These are phyloP conservation scores for Platichthys flesus DNA, from an alignment of 2,113 vertebrate species.

Conservation along the genomic window DNA sequence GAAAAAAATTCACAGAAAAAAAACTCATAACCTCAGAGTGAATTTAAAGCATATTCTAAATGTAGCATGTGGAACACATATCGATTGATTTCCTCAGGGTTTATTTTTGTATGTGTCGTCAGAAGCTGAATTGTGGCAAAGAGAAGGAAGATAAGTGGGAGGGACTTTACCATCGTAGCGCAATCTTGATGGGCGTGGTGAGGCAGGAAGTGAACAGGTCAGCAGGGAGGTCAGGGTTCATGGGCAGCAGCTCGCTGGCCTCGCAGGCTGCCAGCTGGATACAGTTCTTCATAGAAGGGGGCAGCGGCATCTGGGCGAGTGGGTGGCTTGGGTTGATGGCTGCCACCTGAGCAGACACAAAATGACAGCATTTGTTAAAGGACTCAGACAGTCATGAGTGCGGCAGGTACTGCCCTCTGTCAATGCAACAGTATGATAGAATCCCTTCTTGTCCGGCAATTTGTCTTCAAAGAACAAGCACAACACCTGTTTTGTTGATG, in stretches of 20 bases:
- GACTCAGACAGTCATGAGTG: not conserved
- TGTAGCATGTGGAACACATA: not conserved
- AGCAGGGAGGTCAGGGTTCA: conserved; percentile 96
- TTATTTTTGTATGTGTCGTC: not conserved
- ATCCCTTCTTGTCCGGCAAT: too few species aligned
- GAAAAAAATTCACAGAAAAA: not conserved
- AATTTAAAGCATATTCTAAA: not conserved
- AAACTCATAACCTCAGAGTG: not conserved
- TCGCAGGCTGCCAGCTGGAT: conserved; percentile 98
- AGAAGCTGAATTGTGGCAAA: not conserved
- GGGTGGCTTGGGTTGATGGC: conserved; percentile 98
- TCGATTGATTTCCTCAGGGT: not conserved
- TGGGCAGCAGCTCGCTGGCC: conserved; percentile 93
- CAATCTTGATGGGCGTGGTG: conserved; percentile 98
- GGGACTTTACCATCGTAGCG: conserved; percentile 92
- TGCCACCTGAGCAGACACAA: conserved; percentile 85
- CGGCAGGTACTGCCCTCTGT: too few species aligned
- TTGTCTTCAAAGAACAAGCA: too few species aligned
- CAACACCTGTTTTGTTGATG: too few species aligned
- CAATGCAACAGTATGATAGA: too few species aligned
- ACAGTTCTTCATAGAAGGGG: conserved; percentile 99
- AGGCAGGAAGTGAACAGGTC: conserved; percentile 99
- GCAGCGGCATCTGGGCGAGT: conserved; percentile 95
- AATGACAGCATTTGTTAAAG: not conserved
- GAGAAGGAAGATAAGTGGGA: not conserved